Conservation (phyloP, 2,888 invertebrate genomes). For the Polydrusus cervinus region DNA sequence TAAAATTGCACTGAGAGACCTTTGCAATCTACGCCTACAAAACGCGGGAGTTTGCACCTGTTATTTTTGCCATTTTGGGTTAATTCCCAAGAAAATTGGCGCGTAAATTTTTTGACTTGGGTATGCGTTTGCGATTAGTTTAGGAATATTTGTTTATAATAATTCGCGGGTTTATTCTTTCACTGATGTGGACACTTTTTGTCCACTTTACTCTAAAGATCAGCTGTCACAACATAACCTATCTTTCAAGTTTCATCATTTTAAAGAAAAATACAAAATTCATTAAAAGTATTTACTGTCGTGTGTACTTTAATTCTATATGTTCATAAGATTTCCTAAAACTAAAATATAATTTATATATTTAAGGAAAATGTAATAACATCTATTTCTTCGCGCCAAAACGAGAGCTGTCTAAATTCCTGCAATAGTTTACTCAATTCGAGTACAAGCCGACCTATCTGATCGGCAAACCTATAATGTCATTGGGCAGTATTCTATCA, state of each 20-base stretch:
- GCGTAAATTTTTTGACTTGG: conserved; percentile 43
- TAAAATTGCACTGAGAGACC: conserved; percentile 28
- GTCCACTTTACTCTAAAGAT: conserved; percentile 25
- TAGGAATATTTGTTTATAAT: conserved; percentile 47
- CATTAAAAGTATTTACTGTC: not conserved
- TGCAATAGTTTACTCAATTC: not conserved
- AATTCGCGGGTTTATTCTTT: conserved; percentile 54
- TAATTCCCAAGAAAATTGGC: conserved; percentile 49
- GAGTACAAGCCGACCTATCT: not conserved
- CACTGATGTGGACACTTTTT: conserved; percentile 40
- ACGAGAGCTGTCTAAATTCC: not conserved
- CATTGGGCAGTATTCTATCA: not conserved
- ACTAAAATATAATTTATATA: not conserved
- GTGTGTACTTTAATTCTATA: not conserved
- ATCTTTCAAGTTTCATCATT: not conserved
- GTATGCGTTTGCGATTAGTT: conserved; percentile 35
- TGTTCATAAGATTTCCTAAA: not conserved
- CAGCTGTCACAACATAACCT: conserved; percentile 54
- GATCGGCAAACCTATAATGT: not conserved
- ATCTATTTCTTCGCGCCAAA: conserved; percentile 8
- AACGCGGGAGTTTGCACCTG: conserved; percentile 60
- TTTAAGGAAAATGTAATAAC: not conserved
- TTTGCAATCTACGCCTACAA: conserved; percentile 60
- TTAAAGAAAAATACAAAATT: not conserved
- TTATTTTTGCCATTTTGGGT: conserved; percentile 45